Percentiles rank a stretch among this genome's conserved stretches.
Evolutionary conservation across 2,888 invertebrate genomes (phyloP).

Genomic region (Stenchaetothrips biformis): DNA sequence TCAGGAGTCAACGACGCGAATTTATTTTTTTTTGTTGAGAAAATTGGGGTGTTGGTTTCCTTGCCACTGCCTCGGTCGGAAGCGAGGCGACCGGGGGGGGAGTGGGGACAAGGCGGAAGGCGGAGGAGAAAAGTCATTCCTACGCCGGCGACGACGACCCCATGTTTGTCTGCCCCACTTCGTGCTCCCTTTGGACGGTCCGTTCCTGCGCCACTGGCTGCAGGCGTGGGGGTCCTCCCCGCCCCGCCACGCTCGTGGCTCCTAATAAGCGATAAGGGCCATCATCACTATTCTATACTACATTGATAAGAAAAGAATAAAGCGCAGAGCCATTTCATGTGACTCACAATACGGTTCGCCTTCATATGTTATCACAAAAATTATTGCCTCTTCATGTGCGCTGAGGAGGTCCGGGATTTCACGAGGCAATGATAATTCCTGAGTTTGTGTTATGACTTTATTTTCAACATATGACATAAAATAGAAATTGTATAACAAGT

Average conservation of each 20-base stretch:
- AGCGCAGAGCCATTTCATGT: too few relatives aligned
- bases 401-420: too few relatives aligned
- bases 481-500: slow-evolving; percentile 17
- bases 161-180: slow-evolving; percentile 17
- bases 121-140: slow-evolving; percentile 10
- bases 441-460: neutral
- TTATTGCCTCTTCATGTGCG: too few relatives aligned
- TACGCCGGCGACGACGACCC: slow-evolving; percentile 8
- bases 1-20: too few relatives aligned
- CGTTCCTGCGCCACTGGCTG: slow-evolving; percentile 19
- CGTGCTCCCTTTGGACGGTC: slow-evolving; percentile 1
- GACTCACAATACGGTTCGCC: too few relatives aligned
- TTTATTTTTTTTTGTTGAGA: too few relatives aligned
- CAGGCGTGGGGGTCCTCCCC: slow-evolving; percentile 3
- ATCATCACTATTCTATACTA: too few relatives aligned
- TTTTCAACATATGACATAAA: slow-evolving; percentile 17
- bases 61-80: too few relatives aligned
- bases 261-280: neutral
- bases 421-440: too few relatives aligned
- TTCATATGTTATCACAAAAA: too few relatives aligned
- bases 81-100: neutral
- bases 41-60: neutral
- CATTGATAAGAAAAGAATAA: too few relatives aligned
- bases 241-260: neutral
- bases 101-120: neutral